Evolutionary conservation across 2,888 invertebrate genomes (phyloP), one percentile per base, ranked within the genome.

Genomic region (Tenodera sinensis): DNA sequence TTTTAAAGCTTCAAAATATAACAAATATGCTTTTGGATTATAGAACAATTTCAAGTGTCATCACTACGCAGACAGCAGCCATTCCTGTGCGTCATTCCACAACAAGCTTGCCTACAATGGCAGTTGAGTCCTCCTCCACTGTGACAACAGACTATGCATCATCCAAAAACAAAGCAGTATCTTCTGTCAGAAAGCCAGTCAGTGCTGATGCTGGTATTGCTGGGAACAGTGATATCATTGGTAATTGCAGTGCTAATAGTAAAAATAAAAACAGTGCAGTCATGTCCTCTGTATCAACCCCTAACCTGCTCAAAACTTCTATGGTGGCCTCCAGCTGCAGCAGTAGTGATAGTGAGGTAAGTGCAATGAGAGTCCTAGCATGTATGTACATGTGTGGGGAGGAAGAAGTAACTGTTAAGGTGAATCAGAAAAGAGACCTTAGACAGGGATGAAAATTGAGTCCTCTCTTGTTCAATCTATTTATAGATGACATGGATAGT

Each of bases 301-400:
- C 94, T 0, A 93, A 93, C 92, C 91, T 94, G 30, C 91, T 93
- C 25, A 93, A 93, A 91, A 92, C 93, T 3, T 91, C 93, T 8
- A 92, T 92, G n/a, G 92, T 93, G 0, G 91, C 93, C 30, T 93
- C 93, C 91, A 93, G 93, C 91, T 92, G 92, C 91, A 93, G 92
- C 91, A 94, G 94, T 90, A 94, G 94, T 89, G 91, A 91, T 83
- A 90, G 89, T 90, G 88, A 89, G 89, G 90, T 90, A 82, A 87
- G 34, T 25, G 28, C 83, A 25, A 14, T 20, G 25, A 71, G 9
- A 42, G 42, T 42, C 12, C 9, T 42, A 42, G 12, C 12, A 12
- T 71, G 3, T 20, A 20, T 71, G 54, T 71, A 71, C 20, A 1
- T 42, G 2, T 30, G n/a, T n/a, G n/a, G n/a, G n/a, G n/a, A n/a